Conservation (phyloP, 1,140 invertebrate species). For the Tetranychus urticae region DNA sequence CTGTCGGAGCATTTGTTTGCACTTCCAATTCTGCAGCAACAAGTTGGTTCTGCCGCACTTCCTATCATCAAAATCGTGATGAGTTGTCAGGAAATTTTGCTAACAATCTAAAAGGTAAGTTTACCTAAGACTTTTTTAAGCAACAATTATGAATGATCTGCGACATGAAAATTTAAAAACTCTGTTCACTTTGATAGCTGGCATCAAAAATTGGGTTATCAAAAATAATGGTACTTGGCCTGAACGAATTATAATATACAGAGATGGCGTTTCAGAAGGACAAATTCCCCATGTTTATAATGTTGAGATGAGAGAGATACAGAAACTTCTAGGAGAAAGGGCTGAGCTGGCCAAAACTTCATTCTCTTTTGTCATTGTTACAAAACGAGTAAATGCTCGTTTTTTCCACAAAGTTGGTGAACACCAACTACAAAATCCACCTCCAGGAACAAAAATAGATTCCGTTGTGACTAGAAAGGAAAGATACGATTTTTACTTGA, state of each 20-base stretch:
- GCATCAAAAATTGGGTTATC: conserved; percentile 21
- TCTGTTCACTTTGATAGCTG: conserved; percentile 4
- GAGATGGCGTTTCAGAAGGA: conserved; percentile 29
- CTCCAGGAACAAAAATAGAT: conserved; percentile 63
- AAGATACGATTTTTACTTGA: conserved; percentile 54
- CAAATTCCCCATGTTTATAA: conserved; percentile 21
- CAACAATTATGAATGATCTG: too few species aligned
- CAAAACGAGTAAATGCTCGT: conserved; percentile 31
- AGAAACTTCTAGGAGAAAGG: background rate
- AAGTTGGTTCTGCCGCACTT: conserved; percentile 36
- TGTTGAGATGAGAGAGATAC: conserved; percentile 20
- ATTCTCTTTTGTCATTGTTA: conserved; percentile 20
- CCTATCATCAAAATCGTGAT: conserved; percentile 21
- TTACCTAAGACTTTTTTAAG: conserved; percentile 5
- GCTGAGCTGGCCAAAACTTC: background rate
- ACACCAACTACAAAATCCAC: conserved; percentile 35
- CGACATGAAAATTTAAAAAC: background rate
- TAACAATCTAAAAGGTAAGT: conserved; percentile 16
- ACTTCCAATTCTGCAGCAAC: conserved; percentile 31
- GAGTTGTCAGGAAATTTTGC: conserved; percentile 22
- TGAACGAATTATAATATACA: conserved; percentile 23
- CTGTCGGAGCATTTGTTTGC: conserved; percentile 24
- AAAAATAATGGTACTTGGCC: conserved; percentile 18
- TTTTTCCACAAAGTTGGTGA: conserved; percentile 17
- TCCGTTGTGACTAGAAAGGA: conserved; percentile 54